Base-by-base conservation (phyloP, 2,888 invertebrate genomes). In the Eristalis arbustorum region DNA sequence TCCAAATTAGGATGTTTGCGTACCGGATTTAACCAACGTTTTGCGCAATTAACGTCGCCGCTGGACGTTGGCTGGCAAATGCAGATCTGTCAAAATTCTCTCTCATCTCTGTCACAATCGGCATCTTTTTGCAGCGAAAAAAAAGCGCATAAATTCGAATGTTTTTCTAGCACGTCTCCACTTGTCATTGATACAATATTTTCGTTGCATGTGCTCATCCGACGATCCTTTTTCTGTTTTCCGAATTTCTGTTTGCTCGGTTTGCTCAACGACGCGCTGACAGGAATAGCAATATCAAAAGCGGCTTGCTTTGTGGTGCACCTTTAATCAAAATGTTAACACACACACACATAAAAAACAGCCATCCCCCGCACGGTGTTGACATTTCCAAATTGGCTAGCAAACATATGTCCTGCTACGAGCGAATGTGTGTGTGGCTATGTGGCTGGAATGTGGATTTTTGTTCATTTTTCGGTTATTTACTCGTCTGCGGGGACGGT, bases 331-430 rank as follows among this genome's bases (percentile, higher is more conserved):
- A 89, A 89, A 89, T 89, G 89, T 89, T 89, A 89, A 89, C 89
- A 85, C 31, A 25, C 25, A 25, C 25, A 25, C 2, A 25, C 2
- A 25, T 1, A 31, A 31, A 88, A 88, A 84, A 89, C 78, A 79
- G 85, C 68, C 69, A 77, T 74, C 74, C 77, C 56, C 63, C 56
- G 42, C n/a, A 1, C 31, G 10, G 6, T 90, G 89, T 90, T 90
- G 89, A 88, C 89, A 82, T 89, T 89, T 88, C 88, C 89, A 90
- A 90, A 90, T 90, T 90, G 90, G 89, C 89, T 88, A 75, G 88
- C 87, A 90, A 89, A 89, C 84, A 90, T 88, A 68, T 72, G 66
- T 49, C 49, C 49, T 49, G 49, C 18, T 34, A 18, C 40, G n/a
- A 61, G 57, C 69, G 18, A 42, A 8, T 18, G 42, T 25, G 34